These are phyloP conservation scores for Limonius californicus DNA, from an alignment of 1,140 invertebrate species.

Conservation along the genomic window DNA sequence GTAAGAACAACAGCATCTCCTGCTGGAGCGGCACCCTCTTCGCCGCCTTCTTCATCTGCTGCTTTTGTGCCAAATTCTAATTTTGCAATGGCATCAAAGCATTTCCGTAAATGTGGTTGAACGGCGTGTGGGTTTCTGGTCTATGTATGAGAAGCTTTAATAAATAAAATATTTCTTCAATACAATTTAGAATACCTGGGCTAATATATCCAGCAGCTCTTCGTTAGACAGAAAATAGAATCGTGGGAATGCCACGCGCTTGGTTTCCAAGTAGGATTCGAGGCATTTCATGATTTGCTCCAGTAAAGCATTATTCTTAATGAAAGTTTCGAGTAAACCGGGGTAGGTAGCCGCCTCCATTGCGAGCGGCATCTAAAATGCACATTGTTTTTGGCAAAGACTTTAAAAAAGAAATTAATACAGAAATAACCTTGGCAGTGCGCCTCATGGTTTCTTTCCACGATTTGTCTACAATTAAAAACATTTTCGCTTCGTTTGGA, in stretches of 20 bases:
- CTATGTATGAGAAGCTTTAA: constrained; percentile 48
- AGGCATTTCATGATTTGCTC: constrained; percentile 80
- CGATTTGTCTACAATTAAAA: constrained; percentile 74
- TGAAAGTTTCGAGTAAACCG: constrained; percentile 62
- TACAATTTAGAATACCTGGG: constrained; percentile 72
- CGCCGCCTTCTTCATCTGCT: constrained; percentile 50
- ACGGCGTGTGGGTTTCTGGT: constrained; percentile 82
- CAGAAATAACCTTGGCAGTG: constrained; percentile 64
- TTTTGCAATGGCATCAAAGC: constrained; percentile 80
- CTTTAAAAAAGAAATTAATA: too few species aligned
- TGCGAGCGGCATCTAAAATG: constrained; percentile 20
- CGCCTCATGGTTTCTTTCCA: background rate
- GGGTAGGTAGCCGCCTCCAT: background rate
- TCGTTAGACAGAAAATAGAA: constrained; percentile 95
- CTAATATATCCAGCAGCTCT: constrained; percentile 87
- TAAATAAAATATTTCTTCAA: background rate
- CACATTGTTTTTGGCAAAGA: constrained; percentile 70
- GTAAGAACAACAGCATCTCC: constrained; percentile 51
- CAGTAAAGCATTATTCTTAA: constrained; percentile 71
- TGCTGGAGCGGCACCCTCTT: constrained; percentile 46
- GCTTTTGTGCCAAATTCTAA: constrained; percentile 68
- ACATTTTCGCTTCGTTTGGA: constrained; percentile 79
- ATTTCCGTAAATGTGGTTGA: constrained; percentile 83
- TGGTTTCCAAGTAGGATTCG: constrained; percentile 80
- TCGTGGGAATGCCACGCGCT: constrained; percentile 84